Percentiles rank a stretch among this genome's conserved stretches.
Evolutionary conservation across 2,888 invertebrate species (phyloP).

Genomic region (Lasioglossum vierecki): DNA sequence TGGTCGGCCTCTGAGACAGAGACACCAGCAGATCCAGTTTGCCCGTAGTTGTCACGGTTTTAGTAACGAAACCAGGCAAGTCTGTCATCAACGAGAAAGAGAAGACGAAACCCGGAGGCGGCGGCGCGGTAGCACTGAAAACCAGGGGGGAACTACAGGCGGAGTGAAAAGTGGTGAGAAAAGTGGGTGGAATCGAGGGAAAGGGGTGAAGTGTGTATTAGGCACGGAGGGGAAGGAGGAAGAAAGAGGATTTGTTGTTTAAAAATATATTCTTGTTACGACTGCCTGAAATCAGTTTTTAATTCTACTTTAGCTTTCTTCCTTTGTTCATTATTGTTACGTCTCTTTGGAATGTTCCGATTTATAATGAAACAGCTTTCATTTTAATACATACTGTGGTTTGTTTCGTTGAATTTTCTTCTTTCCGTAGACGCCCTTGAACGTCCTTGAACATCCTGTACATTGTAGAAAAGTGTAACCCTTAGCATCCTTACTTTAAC

Average conservation of each 20-base stretch:
- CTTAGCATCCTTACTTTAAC: background rate
- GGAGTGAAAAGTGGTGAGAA: slow-evolving; percentile 34
- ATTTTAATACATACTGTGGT: background rate
- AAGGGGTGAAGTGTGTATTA: slow-evolving; percentile 41
- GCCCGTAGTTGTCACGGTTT: slow-evolving; percentile 34
- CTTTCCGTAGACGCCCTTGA: background rate
- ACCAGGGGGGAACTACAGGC: background rate
- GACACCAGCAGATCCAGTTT: slow-evolving; percentile 29
- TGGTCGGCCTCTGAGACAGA: slow-evolving; percentile 34
- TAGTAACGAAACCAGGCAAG: background rate
- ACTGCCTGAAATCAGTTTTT: background rate
- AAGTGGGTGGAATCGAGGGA: slow-evolving; percentile 51
- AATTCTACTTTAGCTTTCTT: background rate
- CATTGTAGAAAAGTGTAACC: background rate
- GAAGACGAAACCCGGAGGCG: slow-evolving; percentile 27
- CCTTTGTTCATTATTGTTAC: background rate
- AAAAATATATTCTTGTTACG: background rate
- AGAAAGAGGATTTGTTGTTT: background rate
- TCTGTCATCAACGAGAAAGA: background rate
- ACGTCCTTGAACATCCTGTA: background rate
- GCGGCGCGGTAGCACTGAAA: slow-evolving; percentile 16
- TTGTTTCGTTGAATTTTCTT: background rate
- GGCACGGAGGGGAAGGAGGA: slow-evolving; percentile 41
- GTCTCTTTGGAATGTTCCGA: background rate
- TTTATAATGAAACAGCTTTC: background rate